These are phyloP conservation scores for Yoshiicerus persimilis DNA, from an alignment of 1,140 invertebrate genomes.

Conservation along the genomic window DNA sequence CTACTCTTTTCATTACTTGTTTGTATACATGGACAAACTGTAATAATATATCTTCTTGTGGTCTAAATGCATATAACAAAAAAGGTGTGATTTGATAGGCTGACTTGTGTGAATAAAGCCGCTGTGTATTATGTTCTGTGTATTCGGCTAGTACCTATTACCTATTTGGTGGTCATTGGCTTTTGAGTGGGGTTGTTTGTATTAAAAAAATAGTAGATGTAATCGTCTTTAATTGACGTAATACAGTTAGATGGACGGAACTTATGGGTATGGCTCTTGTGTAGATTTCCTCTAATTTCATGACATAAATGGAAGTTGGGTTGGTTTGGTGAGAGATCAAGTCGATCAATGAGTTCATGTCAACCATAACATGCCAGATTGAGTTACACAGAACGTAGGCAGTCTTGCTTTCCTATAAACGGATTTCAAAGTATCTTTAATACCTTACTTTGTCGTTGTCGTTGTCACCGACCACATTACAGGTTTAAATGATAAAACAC, in stretches of 20 bases:
- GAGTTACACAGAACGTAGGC: neutral
- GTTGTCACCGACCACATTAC: too few relatives aligned
- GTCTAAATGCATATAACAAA: neutral
- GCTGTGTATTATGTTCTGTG: too few relatives aligned
- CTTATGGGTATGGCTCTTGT: neutral
- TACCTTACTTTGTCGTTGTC: too few relatives aligned
- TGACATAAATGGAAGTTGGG: slow-evolving; percentile 8
- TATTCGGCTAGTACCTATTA: too few relatives aligned
- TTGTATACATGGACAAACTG: neutral
- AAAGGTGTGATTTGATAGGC: neutral
- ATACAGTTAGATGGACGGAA: neutral
- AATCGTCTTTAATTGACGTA: neutral
- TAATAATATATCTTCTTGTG: neutral
- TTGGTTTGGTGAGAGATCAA: neutral
- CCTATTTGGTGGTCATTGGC: neutral
- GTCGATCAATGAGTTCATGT: neutral
- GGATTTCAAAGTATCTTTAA: too few relatives aligned
- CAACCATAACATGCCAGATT: neutral
- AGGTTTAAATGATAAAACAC: too few relatives aligned
- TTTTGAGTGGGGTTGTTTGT: neutral
- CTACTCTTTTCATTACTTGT: too few relatives aligned
- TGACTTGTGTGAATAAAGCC: neutral
- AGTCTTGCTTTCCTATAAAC: too few relatives aligned
- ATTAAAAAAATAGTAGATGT: neutral
- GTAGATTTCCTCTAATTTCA: neutral